Evolutionary conservation across 2,113 vertebrate species (phyloP).

Genomic region (Solenodon paradoxus): DNA sequence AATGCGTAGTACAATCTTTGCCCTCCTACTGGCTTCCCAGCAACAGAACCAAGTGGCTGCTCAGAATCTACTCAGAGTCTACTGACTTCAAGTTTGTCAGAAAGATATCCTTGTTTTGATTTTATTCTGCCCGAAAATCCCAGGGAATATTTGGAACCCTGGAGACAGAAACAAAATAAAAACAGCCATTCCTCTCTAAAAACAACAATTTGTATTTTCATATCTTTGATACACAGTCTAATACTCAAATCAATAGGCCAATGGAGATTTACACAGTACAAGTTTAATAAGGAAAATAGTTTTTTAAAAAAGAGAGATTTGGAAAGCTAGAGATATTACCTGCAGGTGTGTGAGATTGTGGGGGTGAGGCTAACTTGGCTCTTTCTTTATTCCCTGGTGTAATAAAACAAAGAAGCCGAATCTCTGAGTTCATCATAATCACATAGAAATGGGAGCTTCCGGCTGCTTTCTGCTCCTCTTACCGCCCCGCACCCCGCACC

Average conservation of each 20-base stretch:
- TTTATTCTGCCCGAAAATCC: background rate
- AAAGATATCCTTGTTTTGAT: background rate
- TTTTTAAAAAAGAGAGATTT: slow-evolving; percentile 26
- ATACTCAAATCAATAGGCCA: slow-evolving; percentile 59
- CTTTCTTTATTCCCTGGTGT: slow-evolving; percentile 49
- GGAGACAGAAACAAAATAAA: slow-evolving; percentile 50
- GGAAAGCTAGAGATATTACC: slow-evolving; percentile 45
- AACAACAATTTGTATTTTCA: slow-evolving; percentile 73
- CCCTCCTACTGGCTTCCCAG: background rate
- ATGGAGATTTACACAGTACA: slow-evolving; percentile 59
- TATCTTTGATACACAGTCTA: slow-evolving; percentile 61
- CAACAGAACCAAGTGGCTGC: background rate
- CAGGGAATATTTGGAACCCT: slow-evolving; percentile 31
- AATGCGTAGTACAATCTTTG: background rate
- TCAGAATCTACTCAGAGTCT: background rate
- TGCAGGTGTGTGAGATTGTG: slow-evolving; percentile 60
- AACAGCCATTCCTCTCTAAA: slow-evolving; percentile 48
- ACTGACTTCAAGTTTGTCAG: background rate
- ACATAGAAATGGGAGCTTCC: slow-evolving; percentile 45
- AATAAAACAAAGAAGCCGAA: slow-evolving; percentile 29
- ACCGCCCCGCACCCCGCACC: background rate
- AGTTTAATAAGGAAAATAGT: slow-evolving; percentile 77
- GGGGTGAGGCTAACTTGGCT: background rate
- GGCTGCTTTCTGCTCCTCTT: slow-evolving; percentile 40
- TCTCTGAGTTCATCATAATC: slow-evolving; percentile 57